Evolutionary conservation across 1,140 invertebrate genomes (phyloP).

Genomic region (Musca domestica): DNA sequence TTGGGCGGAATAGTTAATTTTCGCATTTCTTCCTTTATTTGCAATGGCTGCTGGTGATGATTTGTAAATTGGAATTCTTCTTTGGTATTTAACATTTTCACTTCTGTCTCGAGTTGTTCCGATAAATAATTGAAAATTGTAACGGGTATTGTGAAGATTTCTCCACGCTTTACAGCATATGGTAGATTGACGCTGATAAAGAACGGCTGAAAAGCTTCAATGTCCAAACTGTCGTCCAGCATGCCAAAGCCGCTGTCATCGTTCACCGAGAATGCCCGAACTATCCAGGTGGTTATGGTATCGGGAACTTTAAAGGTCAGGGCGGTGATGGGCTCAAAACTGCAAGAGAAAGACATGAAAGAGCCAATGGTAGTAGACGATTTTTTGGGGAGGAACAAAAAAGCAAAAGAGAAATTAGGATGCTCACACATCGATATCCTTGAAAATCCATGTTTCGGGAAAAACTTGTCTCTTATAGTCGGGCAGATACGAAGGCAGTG

Average conservation of each 20-base stretch:
- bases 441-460: constrained; percentile 6
- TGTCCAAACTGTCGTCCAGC: neutral
- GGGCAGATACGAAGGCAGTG: neutral
- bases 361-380: neutral
- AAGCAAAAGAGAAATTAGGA: neutral
- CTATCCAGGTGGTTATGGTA: constrained; percentile 2
- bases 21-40: neutral
- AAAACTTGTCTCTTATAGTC: neutral
- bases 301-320: neutral
- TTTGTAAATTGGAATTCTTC: neutral
- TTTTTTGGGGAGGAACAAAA: too few relatives aligned
- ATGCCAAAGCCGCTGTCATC: neutral
- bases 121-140: neutral
- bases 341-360: neutral
- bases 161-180: neutral
- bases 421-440: constrained; percentile 5
- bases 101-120: neutral
- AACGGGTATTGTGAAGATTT: neutral
- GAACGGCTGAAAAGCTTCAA: neutral
- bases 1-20: constrained; percentile 57
- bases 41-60: neutral
- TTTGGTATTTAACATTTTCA: neutral
- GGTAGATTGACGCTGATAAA: neutral
- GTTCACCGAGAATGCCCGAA: constrained; percentile 2
- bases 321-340: neutral